These are phyloP conservation scores for Serripes groenlandicus DNA, from an alignment of 2,888 invertebrate species.

Conservation along the genomic window DNA sequence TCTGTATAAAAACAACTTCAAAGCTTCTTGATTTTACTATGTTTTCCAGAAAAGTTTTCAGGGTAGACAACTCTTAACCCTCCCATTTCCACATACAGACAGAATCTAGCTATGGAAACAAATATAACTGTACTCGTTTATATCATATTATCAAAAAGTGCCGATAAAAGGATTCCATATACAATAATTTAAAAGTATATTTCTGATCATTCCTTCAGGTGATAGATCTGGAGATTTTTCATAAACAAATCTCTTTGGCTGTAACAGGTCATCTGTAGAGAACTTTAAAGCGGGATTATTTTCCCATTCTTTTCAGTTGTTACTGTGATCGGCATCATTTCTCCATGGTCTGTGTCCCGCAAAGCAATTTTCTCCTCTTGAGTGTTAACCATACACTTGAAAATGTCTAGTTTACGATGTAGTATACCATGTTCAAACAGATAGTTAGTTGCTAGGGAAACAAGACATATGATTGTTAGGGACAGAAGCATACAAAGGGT, in stretches of 20 bases:
- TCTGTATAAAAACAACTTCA: too few species aligned
- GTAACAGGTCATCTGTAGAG: constrained; percentile 76
- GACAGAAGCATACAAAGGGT: constrained; percentile 96
- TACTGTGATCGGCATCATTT: constrained; percentile 80
- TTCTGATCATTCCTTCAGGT: constrained; percentile 40
- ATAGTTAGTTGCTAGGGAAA: constrained; percentile 89
- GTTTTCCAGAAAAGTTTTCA: neutral
- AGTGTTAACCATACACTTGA: constrained; percentile 97
- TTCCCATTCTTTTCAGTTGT: constrained; percentile 80
- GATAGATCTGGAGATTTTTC: constrained; percentile 32
- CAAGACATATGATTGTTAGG: constrained; percentile 77
- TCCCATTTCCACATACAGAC: too few species aligned
- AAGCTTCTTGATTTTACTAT: neutral
- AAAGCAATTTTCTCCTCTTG: constrained; percentile 91
- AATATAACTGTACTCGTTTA: too few species aligned
- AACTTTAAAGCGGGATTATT: constrained; percentile 85
- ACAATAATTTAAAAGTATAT: too few species aligned
- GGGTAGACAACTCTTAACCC: too few species aligned
- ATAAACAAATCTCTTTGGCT: constrained; percentile 34
- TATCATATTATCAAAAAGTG: too few species aligned
- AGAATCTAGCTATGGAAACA: too few species aligned
- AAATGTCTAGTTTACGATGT: constrained; percentile 91
- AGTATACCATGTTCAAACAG: constrained; percentile 95
- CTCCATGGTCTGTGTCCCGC: constrained; percentile 78
- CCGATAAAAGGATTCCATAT: too few species aligned